Evolutionary conservation across 2,888 invertebrate genomes (phyloP), one percentile per base, ranked within the genome.

Genomic region (Listrodromus nycthemerus): DNA sequence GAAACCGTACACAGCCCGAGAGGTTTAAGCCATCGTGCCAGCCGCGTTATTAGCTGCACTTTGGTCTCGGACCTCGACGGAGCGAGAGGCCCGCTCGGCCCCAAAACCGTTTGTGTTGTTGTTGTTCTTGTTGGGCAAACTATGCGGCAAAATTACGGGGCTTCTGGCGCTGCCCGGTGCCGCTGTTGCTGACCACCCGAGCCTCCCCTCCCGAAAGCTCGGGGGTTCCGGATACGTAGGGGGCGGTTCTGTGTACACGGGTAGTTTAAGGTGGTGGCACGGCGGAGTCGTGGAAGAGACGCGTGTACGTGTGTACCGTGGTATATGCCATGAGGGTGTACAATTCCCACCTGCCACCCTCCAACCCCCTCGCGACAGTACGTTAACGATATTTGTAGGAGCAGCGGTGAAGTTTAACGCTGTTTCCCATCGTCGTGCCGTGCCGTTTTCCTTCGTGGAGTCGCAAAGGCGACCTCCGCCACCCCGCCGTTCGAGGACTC

Each of bases 371-470:
- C 79, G 80, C 74, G 65, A 83, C 85, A 82, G 77, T 87, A 90
- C 91, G 90, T 90, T 92, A 92, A 92, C 91, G 92, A 92, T 92
- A 92, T 92, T 93, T 93, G 92, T 89, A 90, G 90, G 90, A 83
- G 84, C 87, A 86, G 86, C 87, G 87, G 80, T 85, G 86, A 91
- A 90, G 89, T 92, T 89, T 87, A 84, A 84, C 85, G 82, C 81
- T 84, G 83, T 82, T 82, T 66, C 74, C 80, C 85, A 74, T 79
- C 89, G 71, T 76, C 55, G 52, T 19, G 19, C 13, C 66, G 45
- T 48, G 69, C 55, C 70, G 61, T 63, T 76, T 61, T 27, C 63
- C 65, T 30, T 21, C 82, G 85, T 86, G 82, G 87, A 85, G 82
- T 87, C 86, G 87, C 87, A 89, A 89, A 89, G 82, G 81, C 73